Evolutionary conservation across 92 coral and sea anemone species (phyloP), one percentile per base, ranked within the genome.

Genomic region (Montipora capitata): DNA sequence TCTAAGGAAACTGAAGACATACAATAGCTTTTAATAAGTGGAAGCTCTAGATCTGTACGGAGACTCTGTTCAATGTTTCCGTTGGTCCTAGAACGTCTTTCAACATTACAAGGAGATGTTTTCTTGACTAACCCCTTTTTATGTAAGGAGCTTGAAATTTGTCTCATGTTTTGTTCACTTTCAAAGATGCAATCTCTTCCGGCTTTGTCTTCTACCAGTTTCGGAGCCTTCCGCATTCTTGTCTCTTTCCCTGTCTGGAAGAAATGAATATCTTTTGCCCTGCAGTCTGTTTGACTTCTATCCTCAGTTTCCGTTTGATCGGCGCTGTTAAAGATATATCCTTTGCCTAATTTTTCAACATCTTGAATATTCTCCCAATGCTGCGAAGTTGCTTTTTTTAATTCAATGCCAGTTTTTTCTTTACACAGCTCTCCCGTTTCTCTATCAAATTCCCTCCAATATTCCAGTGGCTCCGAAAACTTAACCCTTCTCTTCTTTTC

Each of bases 391-490:
- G 52, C 6, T 48, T 48, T 10, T 48, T 48, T 38, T 80, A 27
- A 39, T 20, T 27, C 45, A 39, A 4, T 41, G 9, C 16, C 52
- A 58, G 64, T 56, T 51, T 63, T 51, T 17, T 45, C 61, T 7
- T 90, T 89, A n/a, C 40, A 10, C 5, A 94, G 16, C 18, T 45
- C 42, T 3, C 90, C 96, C 6, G 96, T 90, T 73, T 93, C 94
- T 63, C 58, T 74, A 76, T 94, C 94, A 72, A 72, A 93, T 80
- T 93, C 94, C 68, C 68, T 89, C 96, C 98, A 87, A 51, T 77
- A 83, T 69, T 94, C 98, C 73, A 94, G n/a, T 2, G 93, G 93
- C 12, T 79, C 83, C 3, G 98, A 91, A 73, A 94, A 94, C 13
- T 93, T 91, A 15, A 94, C 98, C 78, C 76, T 90, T 75, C 81